phyloP scores from a whole-genome alignment of 2,888 invertebrate genomes.

The Cyclophora albipunctata region DNA sequence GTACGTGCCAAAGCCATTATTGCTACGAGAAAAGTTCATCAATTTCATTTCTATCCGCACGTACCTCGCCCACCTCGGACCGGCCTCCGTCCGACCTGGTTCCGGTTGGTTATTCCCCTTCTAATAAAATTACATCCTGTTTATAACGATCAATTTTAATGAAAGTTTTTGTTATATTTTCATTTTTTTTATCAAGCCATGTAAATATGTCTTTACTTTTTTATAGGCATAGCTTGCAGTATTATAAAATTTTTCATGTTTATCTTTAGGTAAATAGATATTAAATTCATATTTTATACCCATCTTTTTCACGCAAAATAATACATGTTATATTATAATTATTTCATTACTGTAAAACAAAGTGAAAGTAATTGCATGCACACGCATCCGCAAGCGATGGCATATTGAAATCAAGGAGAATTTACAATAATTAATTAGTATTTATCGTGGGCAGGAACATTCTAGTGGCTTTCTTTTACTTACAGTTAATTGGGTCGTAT shows the following conservation, averaged over 20 bases:
- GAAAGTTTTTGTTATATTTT: background rate
- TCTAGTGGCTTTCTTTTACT: conserved; percentile 22
- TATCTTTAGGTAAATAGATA: too few species aligned
- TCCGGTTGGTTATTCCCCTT: conserved; percentile 8
- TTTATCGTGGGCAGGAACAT: conserved; percentile 34
- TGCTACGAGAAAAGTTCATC: conserved; percentile 76
- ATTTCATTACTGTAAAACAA: conserved; percentile 26
- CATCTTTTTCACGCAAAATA: too few species aligned
- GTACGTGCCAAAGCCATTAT: conserved; percentile 77
- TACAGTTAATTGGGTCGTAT: conserved; percentile 1
- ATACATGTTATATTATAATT: background rate
- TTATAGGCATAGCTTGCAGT: too few species aligned
- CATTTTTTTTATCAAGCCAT: too few species aligned
- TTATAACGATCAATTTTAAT: conserved; percentile 4
- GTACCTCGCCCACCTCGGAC: conserved; percentile 16
- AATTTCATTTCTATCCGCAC: conserved; percentile 70
- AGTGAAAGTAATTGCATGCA: conserved; percentile 52
- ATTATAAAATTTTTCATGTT: too few species aligned
- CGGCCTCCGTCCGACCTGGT: conserved; percentile 9
- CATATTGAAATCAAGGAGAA: conserved; percentile 54
- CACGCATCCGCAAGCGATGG: conserved; percentile 37
- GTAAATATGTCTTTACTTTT: too few species aligned
- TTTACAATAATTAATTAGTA: conserved; percentile 22
- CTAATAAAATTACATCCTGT: conserved; percentile 12
- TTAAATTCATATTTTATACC: too few species aligned